A percentile compares a stretch with the other conserved stretches of the same genome.
These are phyloP conservation scores for Panthera uncia DNA, from an alignment of 2,113 vertebrate species.

Conservation along the genomic window DNA sequence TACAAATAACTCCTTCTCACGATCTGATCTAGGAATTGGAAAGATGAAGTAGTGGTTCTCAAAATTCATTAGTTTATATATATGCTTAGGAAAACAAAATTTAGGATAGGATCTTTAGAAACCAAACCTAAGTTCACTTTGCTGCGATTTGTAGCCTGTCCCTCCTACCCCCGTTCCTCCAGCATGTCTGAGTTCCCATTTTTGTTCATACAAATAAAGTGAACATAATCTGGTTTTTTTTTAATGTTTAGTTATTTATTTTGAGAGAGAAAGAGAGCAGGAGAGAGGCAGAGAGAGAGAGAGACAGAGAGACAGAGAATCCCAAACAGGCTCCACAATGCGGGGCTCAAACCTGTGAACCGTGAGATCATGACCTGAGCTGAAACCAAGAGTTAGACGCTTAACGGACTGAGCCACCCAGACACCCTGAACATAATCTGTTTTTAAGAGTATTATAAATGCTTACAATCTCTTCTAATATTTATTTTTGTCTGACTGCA, in stretches of 20 bases:
- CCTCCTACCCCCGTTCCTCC: not conserved
- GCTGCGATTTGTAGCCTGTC: not conserved
- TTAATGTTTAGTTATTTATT: no score
- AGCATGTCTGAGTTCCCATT: not conserved
- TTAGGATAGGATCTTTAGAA: slow-evolving; percentile 7
- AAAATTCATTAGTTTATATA: not conserved
- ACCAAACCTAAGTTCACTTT: not conserved
- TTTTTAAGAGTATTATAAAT: not conserved
- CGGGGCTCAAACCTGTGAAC: no score
- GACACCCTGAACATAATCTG: not conserved
- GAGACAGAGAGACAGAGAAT: no score
- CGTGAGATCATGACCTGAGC: no score
- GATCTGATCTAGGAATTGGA: not conserved
- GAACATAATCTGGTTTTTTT: not conserved
- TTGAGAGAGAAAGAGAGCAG: no score
- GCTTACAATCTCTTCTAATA: not conserved
- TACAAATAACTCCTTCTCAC: not conserved
- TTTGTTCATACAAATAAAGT: slow-evolving; percentile 17
- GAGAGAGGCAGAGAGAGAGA: no score
- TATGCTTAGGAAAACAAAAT: not conserved
- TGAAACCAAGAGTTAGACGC: no score
- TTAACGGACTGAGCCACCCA: no score
- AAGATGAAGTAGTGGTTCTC: not conserved
- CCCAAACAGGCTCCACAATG: no score
- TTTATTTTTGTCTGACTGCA: not conserved